A percentile compares a stretch with the other conserved stretches of the same genome.
phyloP scores from a whole-genome alignment of 2,113 vertebrate species.

The Lampris incognitus region DNA sequence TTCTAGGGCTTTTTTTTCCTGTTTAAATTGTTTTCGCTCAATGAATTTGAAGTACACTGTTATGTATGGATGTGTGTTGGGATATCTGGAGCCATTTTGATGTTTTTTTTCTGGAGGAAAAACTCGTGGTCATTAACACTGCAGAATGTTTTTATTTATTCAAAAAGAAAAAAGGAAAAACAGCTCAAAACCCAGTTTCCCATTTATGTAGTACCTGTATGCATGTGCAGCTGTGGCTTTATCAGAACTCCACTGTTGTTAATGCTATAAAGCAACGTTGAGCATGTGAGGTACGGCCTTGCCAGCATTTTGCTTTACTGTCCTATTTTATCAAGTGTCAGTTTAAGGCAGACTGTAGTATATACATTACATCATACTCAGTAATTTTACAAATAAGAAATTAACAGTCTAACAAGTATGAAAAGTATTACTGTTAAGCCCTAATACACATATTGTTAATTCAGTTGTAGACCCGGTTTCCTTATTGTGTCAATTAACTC shows the following conservation, averaged over 20 bases:
- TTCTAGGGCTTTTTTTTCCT: constrained; percentile 22
- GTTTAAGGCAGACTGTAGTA: neutral
- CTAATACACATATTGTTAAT: neutral
- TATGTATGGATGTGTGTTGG: constrained; percentile 17
- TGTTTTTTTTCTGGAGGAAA: constrained; percentile 31
- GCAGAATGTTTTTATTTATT: constrained; percentile 34
- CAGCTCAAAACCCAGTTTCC: constrained; percentile 9
- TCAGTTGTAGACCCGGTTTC: neutral
- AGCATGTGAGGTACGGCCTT: neutral
- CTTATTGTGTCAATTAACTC: constrained; percentile 6
- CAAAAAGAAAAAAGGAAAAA: constrained; percentile 19
- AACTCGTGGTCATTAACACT: constrained; percentile 1
- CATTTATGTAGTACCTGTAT: constrained; percentile 20
- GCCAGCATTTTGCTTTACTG: neutral
- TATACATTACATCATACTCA: no score
- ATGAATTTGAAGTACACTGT: constrained; percentile 33
- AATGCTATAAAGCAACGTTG: neutral
- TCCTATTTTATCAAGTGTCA: neutral
- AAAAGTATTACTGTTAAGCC: neutral
- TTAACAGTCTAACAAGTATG: neutral
- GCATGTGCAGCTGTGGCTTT: constrained; percentile 19
- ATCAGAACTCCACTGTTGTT: constrained; percentile 25
- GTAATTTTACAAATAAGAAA: neutral
- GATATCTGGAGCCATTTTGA: constrained; percentile 4
- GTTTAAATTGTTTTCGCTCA: neutral